Conservation (phyloP, 2,113 vertebrate genomes). For the Rallus limicola region DNA sequence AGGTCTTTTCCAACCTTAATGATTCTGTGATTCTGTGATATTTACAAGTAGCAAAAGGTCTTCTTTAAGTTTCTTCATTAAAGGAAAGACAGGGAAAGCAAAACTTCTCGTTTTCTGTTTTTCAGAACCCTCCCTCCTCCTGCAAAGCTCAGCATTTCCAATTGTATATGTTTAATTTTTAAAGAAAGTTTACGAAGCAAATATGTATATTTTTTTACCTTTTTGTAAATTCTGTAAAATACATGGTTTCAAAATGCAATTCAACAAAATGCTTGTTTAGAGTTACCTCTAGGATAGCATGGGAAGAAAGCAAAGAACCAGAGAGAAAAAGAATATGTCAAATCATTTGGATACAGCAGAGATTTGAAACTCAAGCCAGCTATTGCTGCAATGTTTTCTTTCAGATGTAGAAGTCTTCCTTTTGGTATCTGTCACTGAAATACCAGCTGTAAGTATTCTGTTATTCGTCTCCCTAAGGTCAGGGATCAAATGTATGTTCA, state of each 20-base stretch:
- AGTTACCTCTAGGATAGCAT: neutral
- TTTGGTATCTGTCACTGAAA: neutral
- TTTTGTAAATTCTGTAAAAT: neutral
- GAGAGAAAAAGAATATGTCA: neutral
- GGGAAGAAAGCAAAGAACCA: neutral
- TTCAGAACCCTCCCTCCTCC: neutral
- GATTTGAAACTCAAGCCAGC: neutral
- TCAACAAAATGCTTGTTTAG: neutral
- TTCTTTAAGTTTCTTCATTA: neutral
- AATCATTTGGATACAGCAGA: neutral
- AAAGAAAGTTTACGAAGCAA: neutral
- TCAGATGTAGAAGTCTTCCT: neutral
- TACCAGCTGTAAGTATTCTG: neutral
- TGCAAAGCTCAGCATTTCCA: neutral
- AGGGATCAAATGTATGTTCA: neutral
- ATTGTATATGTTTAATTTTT: neutral
- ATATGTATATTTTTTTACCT: neutral
- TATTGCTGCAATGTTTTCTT: neutral
- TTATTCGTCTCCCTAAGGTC: neutral
- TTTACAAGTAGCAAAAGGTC: neutral
- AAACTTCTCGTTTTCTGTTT: neutral
- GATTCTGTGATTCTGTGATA: no score
- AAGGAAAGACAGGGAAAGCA: neutral
- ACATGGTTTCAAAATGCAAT: neutral
- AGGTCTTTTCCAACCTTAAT: no score